Evolutionary conservation across 2,888 invertebrate genomes (phyloP), one percentile per base, ranked within the genome.

Genomic region (Papilio protenor): DNA sequence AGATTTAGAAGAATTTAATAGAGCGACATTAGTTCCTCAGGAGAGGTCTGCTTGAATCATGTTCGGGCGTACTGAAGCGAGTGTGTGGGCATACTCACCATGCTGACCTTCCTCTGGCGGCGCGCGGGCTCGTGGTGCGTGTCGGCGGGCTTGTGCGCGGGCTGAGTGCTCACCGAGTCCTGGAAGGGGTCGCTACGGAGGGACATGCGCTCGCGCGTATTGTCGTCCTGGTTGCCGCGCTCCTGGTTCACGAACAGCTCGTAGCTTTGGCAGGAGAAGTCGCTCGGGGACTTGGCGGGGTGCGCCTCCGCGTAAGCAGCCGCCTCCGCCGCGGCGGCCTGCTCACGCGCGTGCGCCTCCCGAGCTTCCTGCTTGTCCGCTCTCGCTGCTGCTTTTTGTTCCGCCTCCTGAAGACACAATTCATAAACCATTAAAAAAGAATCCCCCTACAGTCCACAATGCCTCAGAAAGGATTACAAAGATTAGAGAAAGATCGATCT

Each of bases 261-360:
- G 95, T 98, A 98, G 92, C 98, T 98, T 90, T 97, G 97, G 91
- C 98, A 98, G 80, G 98, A 98, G 92, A 97, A 97, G 91, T 97
- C 98, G 82, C 98, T 98, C 73, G 98, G 98, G 77, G 98, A 98
- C 92, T 98, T 98, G 83, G 97, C 97, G 81, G 97, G 95, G 77
- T 96, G 96, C 61, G 96, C 96, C 79, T 92, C 95, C n/a, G 92
- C 93, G 87, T 95, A 95, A 40, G 95, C 96, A 64, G 96, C 96
- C 55, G 96, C 96, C 76, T 96, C 96, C 0, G 96, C 95, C 80
- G 96, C 96, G 5, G 95, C 95, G 21, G 96, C 96, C 79, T 96
- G 89, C 78, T 96, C 96, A 8, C 96, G 96, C 8, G 96, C 95
- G 82, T 94, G 94, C 12, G 95, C 95, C 81, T 95, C 95, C 23